Evolutionary conservation across 2,888 invertebrate species (phyloP), one percentile per base, ranked within the genome.

Genomic region (Melipona bicolor): DNA sequence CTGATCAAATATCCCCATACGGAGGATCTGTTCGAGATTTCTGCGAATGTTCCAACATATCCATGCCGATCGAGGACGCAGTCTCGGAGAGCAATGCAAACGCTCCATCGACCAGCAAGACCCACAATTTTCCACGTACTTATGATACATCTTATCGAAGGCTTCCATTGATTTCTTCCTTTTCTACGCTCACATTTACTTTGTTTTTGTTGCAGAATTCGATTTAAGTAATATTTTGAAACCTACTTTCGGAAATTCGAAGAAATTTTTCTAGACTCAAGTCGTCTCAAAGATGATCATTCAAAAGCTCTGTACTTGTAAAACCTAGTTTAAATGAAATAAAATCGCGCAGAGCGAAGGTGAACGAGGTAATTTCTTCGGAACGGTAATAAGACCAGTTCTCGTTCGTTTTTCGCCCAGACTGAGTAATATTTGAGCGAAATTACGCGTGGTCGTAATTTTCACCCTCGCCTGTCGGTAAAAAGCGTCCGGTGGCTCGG

Each of bases 371-470:
- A 61, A 69, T 36, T 77, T 62, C 62, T 49, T 52, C 19, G 15
- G 61, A 17, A 62, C n/a, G 50, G 70, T 69, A 69, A 69, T 69
- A 69, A 62, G 71, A 32, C 49, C 11, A 17, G 65, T 67, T 64
- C 54, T 15, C 49, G 49, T 71, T 72, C 65, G 72, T 56, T 78
- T 52, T 68, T 67, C 70, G 82, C n/a, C 75, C 27, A 32, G 24
- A 32, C 62, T 70, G 56, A 82, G 71, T 84, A 81, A 87, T 85
- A 85, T 87, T 87, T 78, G 64, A 65, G 74, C 71, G 64, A 67
- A 81, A 81, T 87, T 87, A 81, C 76, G 77, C 77, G 64, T 70
- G 59, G 61, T 54, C 56, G 79, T 72, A 86, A 86, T 87, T 86
- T 87, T 56, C 74, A 74, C 71, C 61, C 64, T 61, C 59, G 84